Base-by-base conservation (phyloP, 1,140 invertebrate genomes). In the Antheraea mylitta region DNA sequence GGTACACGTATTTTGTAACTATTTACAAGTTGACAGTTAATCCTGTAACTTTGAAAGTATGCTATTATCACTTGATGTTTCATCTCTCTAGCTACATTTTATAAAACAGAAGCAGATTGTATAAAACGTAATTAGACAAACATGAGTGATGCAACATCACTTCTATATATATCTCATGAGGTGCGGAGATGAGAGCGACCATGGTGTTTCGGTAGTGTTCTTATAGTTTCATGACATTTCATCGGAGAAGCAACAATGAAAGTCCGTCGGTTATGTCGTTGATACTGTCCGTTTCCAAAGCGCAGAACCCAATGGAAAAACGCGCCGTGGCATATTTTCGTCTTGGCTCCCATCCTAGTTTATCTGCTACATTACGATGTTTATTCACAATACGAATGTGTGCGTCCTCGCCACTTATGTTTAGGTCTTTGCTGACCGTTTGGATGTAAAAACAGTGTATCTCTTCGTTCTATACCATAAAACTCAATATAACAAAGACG, bases 341-440 rank as follows among this genome's bases (percentile, higher is more conserved):
- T 91, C 89, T 91, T 92, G 89, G 89, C 89, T 90, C 86, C 83
- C 84, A 90, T 90, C 89, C 89, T 91, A 91, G 89, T 91, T 91
- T 90, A 91, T 91, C 89, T 89, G 89, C 85, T 91, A 90, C 89
- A 91, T 91, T 89, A 90, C 88, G 88, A 91, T 91, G 89, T 91
- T 91, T 91, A 91, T 90, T 90, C 89, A 91, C 87, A 91, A 91
- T 91, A 89, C 89, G 83, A 89, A 89, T 87, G 86, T 76, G 85
- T 88, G 88, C 83, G 85, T 90, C 81, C 81, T 79, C 70, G 77
- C 85, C 81, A 87, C 86, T 91, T 85, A 81, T 86, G 81, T 81
- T 84, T 74, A 72, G 72, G 79, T 81, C 74, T 84, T 75, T 80
- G 72, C 75, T 76, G 76, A 76, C 71, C 74, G 64, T 82, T 74